Evolutionary conservation across 2,113 vertebrate species (phyloP).

Genomic region (Cololabis saira): DNA sequence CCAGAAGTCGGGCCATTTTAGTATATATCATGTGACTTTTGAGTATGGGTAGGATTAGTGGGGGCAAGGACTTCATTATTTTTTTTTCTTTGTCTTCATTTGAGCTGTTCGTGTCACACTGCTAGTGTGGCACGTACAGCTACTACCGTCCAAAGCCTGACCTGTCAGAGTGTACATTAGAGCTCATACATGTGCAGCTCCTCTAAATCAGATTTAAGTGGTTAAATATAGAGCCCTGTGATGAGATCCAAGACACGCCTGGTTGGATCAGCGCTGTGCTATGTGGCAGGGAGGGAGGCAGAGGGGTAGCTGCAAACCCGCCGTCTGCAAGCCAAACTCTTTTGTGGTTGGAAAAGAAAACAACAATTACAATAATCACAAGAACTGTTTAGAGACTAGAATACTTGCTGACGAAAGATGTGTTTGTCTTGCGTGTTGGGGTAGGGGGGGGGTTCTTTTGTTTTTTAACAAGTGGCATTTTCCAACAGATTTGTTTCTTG

Average conservation of each 20-base stretch:
- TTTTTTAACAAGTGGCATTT: background rate
- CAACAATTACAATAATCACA: background rate
- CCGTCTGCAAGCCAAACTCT: conserved; percentile 24
- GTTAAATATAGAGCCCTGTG: conserved; percentile 73
- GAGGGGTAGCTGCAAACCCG: conserved; percentile 8
- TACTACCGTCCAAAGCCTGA: conserved; percentile 24
- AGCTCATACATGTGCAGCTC: conserved; percentile 51
- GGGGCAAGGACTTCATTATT: background rate
- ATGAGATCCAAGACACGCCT: conserved; percentile 70
- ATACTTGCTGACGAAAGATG: background rate
- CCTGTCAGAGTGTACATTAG: conserved; percentile 57
- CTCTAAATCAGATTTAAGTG: conserved; percentile 74
- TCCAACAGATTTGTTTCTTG: background rate
- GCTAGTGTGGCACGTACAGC: background rate
- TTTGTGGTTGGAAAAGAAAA: conserved; percentile 11
- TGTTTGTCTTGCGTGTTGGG: background rate
- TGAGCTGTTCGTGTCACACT: background rate
- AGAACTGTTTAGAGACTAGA: background rate
- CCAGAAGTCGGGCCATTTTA: background rate
- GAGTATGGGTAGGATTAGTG: conserved; percentile 33
- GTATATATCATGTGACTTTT: conserved; percentile 30
- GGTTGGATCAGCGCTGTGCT: conserved; percentile 57
- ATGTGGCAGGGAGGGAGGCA: conserved; percentile 40
- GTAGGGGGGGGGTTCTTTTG: background rate
- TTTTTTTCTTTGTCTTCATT: conserved; percentile 7